Base-by-base conservation (phyloP, 2,888 invertebrate genomes). In the Oxystoma pomonae region DNA sequence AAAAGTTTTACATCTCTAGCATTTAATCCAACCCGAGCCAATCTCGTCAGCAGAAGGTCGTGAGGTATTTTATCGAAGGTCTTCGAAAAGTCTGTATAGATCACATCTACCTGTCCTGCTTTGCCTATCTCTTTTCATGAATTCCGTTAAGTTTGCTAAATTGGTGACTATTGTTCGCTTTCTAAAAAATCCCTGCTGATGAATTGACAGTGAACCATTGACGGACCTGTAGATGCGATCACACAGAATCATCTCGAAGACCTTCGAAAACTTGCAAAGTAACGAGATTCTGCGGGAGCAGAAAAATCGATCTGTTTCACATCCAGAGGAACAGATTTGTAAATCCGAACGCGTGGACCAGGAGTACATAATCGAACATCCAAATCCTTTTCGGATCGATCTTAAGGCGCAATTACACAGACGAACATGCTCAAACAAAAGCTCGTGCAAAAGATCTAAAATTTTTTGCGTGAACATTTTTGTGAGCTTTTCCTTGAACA, bases 101-200 rank as follows among this genome's bases (percentile, higher is more conserved):
- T 57, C 16, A 57, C 57, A 19, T 57, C 57, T 20, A 57, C 57
- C 20, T 57, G 57, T 20, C 57, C 57, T 16, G 17, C n/a, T n/a
- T 57, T 57, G n/a, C 18, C 57, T 18, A 57, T 16, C 19, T 16
- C 18, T 19, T 16, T 16, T 18, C n/a, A 5, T 57, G 20, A n/a
- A 5, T 57, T 57, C 17, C n/a, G 57, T 57, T 18, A 57, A 20
- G n/a, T 18, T n/a, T 57, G 57, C 57, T 20, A 57, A 20, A 18
- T 57, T 57, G n/a, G 19, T 20, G 20, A 58, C 17, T 56, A 7
- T 51, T 16, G 59, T 56, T n/a, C 51, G 3, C 19, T 58, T 51
- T 9, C 22, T 58, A 17, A 51, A 9, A 58, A 58, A 58, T 22
- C 59, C 50, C 55, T 58, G 59, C 17, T 51, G 51, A 16, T 35